These are phyloP conservation scores for Spea hammondii DNA, from an alignment of 2,797 vertebrate genomes.

Conservation along the genomic window DNA sequence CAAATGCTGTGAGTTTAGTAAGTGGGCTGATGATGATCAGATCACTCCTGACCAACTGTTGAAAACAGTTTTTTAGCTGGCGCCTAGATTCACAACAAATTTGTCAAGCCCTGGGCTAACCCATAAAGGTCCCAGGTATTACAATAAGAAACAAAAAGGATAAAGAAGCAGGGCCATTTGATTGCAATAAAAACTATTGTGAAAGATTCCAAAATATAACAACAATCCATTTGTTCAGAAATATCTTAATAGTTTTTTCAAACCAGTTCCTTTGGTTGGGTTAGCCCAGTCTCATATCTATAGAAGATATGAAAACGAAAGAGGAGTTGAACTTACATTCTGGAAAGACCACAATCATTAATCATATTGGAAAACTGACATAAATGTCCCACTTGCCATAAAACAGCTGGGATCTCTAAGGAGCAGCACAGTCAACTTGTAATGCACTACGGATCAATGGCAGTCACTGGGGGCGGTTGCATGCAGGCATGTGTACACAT, in stretches of 20 bases:
- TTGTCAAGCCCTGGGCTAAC: no score
- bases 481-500: background rate
- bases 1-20: no score
- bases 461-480: conserved; percentile 28
- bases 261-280: background rate
- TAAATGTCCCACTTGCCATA: conserved; percentile 31
- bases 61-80: no score
- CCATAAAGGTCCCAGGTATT: no score
- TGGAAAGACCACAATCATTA: conserved; percentile 19
- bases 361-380: conserved; percentile 42
- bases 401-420: conserved; percentile 23
- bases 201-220: no score
- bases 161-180: no score
- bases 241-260: background rate
- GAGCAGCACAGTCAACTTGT: conserved; percentile 28
- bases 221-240: background rate
- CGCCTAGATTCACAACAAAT: no score
- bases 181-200: no score
- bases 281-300: no score
- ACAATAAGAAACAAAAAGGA: no score
- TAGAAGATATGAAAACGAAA: background rate
- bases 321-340: background rate
- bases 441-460: conserved; percentile 31
- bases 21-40: no score
- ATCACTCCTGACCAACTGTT: no score